phyloP scores from a whole-genome alignment of 1,140 invertebrate species.

The Drosophila subpulchrella region DNA sequence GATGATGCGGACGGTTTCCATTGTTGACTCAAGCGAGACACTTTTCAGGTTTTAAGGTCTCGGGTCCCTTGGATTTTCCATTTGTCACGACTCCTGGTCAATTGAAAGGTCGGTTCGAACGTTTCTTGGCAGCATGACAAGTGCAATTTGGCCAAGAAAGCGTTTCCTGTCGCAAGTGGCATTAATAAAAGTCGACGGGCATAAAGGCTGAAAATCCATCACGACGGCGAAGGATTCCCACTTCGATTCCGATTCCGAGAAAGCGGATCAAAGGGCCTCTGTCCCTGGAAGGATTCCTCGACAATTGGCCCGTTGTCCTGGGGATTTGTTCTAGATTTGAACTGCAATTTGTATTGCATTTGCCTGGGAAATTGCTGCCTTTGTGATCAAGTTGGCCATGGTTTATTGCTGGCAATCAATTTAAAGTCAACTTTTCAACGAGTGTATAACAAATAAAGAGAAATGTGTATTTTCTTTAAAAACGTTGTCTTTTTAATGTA shows the following conservation, averaged over 20 bases:
- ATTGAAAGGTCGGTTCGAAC: conserved; percentile 4
- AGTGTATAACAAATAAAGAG: neutral
- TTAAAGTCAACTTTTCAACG: neutral
- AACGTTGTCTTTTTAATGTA: too few relatives aligned
- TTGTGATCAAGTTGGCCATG: conserved; percentile 20
- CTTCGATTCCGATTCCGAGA: conserved; percentile 10
- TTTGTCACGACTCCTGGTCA: conserved; percentile 38
- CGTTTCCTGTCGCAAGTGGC: conserved; percentile 63
- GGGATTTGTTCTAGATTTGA: conserved; percentile 23
- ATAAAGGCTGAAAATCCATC: conserved; percentile 29
- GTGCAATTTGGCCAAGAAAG: conserved; percentile 71
- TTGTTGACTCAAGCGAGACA: conserved; percentile 17
- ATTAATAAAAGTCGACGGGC: conserved; percentile 51
- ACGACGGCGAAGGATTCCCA: conserved; percentile 3
- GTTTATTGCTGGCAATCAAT: conserved; percentile 32
- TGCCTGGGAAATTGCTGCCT: conserved; percentile 13
- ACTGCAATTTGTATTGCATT: conserved; percentile 29
- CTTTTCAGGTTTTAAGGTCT: conserved; percentile 12
- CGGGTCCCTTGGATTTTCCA: conserved; percentile 12
- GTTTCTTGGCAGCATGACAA: conserved; percentile 62
- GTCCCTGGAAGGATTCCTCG: conserved; percentile 1
- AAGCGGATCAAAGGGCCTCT: conserved; percentile 17
- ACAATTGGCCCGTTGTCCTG: conserved; percentile 1
- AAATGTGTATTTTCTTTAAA: neutral
- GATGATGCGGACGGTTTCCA: conserved; percentile 5